Evolutionary conservation across 2,888 invertebrate genomes (phyloP).

Genomic region (Tuta absoluta): DNA sequence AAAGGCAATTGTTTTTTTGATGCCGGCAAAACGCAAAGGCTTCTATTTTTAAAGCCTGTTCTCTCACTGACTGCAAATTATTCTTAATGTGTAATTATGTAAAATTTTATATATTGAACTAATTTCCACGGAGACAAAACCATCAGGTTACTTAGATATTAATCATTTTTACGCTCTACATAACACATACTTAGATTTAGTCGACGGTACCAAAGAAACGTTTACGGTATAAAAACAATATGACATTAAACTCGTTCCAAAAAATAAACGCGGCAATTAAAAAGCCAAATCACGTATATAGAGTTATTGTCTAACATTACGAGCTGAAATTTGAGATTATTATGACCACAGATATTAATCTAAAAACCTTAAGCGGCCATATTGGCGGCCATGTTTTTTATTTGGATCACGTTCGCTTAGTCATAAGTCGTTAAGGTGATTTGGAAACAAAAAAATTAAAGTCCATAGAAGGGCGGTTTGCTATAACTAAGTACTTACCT

Average conservation of each 20-base stretch:
- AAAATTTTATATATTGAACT: background rate
- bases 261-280: conserved; percentile 54
- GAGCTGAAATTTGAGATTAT: conserved; percentile 58
- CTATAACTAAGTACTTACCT: conserved; percentile 40
- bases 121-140: background rate
- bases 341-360: conserved; percentile 73
- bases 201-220: conserved; percentile 1
- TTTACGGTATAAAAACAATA: conserved; percentile 33
- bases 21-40: conserved; percentile 16
- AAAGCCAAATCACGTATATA: conserved; percentile 70
- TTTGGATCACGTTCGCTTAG: conserved; percentile 72
- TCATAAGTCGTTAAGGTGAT: conserved; percentile 71
- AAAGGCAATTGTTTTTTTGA: background rate
- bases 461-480: conserved; percentile 58
- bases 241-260: conserved; percentile 50
- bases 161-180: conserved; percentile 15
- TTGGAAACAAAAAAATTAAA: conserved; percentile 57
- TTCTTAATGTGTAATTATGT: background rate
- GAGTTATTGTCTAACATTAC: conserved; percentile 70
- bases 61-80: background rate
- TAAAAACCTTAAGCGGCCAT: conserved; percentile 53
- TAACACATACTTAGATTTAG: background rate
- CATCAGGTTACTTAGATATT: conserved; percentile 3
- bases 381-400: conserved; percentile 61
- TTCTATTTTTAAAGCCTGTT: conserved; percentile 8